phyloP scores from a whole-genome alignment of 2,113 vertebrate genomes.

The Pithys albifrons region DNA sequence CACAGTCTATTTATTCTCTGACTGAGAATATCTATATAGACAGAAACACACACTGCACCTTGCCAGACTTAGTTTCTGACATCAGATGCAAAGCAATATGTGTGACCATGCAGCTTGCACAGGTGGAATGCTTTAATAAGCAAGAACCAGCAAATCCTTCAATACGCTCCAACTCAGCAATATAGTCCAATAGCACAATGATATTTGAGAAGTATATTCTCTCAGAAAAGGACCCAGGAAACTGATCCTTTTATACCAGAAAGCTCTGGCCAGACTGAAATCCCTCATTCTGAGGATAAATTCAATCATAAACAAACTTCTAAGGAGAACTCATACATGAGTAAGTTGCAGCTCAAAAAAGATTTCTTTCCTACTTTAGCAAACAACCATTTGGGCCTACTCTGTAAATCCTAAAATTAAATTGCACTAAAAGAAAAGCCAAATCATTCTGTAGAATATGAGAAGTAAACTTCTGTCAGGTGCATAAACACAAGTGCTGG shows the following conservation, averaged over 20 bases:
- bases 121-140: neutral
- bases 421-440: neutral
- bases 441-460: neutral
- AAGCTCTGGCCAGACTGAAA: neutral
- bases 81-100: neutral
- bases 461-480: neutral
- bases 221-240: neutral
- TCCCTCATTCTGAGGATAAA: neutral
- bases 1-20: neutral
- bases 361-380: neutral
- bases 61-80: neutral
- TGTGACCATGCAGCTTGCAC: neutral
- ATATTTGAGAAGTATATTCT: neutral
- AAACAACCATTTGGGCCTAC: neutral
- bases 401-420: neutral
- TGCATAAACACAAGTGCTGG: neutral
- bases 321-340: neutral
- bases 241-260: neutral
- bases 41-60: neutral
- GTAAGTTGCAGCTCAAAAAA: neutral
- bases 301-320: neutral
- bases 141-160: neutral
- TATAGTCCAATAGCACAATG: neutral
- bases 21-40: neutral
- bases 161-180: neutral